Evolutionary conservation across 1,140 invertebrate species (phyloP).

Genomic region (Nymphalis io): DNA sequence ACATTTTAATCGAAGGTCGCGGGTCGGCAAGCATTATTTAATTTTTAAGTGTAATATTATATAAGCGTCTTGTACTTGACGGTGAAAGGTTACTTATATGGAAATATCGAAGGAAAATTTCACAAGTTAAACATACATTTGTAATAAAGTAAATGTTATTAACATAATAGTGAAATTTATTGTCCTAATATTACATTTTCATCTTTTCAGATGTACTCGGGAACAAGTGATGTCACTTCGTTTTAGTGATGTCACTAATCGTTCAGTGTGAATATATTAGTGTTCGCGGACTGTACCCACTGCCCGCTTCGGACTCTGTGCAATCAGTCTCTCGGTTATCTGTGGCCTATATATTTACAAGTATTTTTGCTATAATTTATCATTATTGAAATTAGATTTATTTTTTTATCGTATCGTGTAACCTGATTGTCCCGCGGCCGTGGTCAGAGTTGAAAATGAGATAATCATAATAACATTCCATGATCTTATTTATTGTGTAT

Average conservation of each 20-base stretch:
- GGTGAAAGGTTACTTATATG: too few species aligned
- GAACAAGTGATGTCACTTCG: neutral
- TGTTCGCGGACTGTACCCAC: slow-evolving; percentile 28
- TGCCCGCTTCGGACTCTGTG: slow-evolving; percentile 30
- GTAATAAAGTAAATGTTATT: too few species aligned
- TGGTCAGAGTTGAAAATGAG: slow-evolving; percentile 51
- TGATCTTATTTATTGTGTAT: slow-evolving; percentile 80
- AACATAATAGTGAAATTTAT: too few species aligned
- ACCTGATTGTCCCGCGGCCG: slow-evolving; percentile 41
- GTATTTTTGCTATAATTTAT: slow-evolving; percentile 81
- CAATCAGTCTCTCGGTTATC: slow-evolving; percentile 40
- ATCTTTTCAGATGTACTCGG: slow-evolving; percentile 21
- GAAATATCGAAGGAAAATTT: too few species aligned
- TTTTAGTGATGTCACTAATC: slow-evolving; percentile 9
- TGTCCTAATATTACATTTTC: neutral
- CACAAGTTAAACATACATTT: too few species aligned
- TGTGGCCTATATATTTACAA: slow-evolving; percentile 69
- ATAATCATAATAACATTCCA: slow-evolving; percentile 78
- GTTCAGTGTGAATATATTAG: slow-evolving; percentile 24
- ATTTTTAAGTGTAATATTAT: too few species aligned
- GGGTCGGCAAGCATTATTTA: too few species aligned
- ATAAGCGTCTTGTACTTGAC: too few species aligned
- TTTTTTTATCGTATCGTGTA: slow-evolving; percentile 71
- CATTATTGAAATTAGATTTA: slow-evolving; percentile 68
- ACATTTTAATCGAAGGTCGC: too few species aligned